Conservation (phyloP, 2,113 vertebrate genomes). For the Forbesichthys papilliferus region DNA sequence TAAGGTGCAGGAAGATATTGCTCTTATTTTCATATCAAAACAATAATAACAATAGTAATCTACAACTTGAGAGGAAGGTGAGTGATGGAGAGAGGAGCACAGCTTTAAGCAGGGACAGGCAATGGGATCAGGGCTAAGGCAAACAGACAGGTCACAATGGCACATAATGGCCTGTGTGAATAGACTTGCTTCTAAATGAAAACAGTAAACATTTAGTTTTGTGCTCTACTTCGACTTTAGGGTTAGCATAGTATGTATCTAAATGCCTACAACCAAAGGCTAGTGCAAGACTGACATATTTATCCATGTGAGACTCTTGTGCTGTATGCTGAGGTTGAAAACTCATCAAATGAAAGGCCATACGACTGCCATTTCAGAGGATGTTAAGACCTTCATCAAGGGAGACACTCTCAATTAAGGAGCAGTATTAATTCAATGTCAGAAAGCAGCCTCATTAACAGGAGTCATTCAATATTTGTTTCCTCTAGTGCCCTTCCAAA, state of each 20-base stretch:
- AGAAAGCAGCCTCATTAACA: constrained; percentile 35
- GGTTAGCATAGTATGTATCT: constrained; percentile 47
- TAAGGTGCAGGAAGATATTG: too few species aligned
- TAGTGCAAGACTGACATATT: constrained; percentile 57
- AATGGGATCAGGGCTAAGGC: constrained; percentile 31
- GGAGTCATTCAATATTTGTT: constrained; percentile 21
- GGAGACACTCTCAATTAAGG: constrained; percentile 25
- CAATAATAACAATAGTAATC: constrained; percentile 12
- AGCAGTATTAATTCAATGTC: constrained; percentile 31
- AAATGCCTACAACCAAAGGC: constrained; percentile 40
- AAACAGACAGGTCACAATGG: constrained; percentile 52
- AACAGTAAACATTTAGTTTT: constrained; percentile 35
- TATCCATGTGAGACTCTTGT: constrained; percentile 51
- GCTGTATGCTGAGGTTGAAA: constrained; percentile 50
- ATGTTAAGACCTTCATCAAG: constrained; percentile 34
- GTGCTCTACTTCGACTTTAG: constrained; percentile 21
- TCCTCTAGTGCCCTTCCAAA: neutral
- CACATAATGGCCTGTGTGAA: constrained; percentile 33
- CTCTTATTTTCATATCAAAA: too few species aligned
- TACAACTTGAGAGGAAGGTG: constrained; percentile 25
- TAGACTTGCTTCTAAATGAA: constrained; percentile 38
- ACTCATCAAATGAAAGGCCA: constrained; percentile 48
- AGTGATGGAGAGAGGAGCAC: constrained; percentile 1
- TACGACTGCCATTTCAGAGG: constrained; percentile 34
- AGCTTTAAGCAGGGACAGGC: constrained; percentile 13